Conservation (phyloP, 2,888 invertebrate species). For the Thecophora atra region DNA sequence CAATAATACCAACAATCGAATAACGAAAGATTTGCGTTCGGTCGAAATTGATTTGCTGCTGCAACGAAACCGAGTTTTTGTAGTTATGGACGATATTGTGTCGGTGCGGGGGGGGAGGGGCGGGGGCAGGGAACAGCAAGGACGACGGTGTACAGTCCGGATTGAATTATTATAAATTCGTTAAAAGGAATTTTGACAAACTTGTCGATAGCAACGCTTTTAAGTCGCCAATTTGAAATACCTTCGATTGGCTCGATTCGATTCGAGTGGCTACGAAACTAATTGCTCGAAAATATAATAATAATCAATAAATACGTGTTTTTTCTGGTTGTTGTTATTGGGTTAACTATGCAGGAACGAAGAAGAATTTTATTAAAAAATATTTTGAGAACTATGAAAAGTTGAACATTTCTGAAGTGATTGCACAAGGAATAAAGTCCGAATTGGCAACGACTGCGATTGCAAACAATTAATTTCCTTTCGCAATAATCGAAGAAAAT, state of each 20-base stretch:
- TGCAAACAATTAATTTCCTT: too few species aligned
- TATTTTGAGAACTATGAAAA: neutral
- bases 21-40: neutral
- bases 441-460: too few species aligned
- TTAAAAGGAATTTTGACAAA: slow-evolving; percentile 1
- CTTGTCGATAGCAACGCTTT: neutral
- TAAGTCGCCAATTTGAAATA: neutral
- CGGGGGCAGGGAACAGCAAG: too few species aligned
- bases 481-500: too few species aligned
- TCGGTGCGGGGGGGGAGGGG: neutral
- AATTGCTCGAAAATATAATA: too few species aligned
- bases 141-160: neutral
- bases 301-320: neutral
- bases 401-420: neutral
- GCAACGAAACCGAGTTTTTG: too few species aligned
- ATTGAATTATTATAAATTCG: neutral
- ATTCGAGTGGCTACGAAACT: neutral
- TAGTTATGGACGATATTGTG: neutral
- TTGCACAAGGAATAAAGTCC: too few species aligned
- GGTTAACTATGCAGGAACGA: neutral
- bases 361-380: neutral
- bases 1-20: neutral
- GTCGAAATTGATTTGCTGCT: too few species aligned
- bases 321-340: neutral
- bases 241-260: neutral